These are phyloP conservation scores for Gortyna flavago DNA, from an alignment of 2,888 invertebrate genomes.

Conservation along the genomic window DNA sequence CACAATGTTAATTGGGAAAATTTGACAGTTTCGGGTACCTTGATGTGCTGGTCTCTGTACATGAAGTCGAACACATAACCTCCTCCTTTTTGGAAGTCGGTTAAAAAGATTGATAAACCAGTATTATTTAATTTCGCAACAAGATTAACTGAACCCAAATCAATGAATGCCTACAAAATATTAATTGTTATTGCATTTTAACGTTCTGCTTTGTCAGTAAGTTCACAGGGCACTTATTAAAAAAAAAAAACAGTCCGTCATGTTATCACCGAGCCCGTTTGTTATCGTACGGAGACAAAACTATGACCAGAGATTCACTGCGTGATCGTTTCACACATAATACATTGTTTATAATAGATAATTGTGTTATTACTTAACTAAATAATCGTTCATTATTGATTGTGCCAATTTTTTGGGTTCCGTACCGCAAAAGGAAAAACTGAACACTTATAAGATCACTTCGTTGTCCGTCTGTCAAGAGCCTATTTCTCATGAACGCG, in stretches of 20 bases:
- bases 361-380: not conserved
- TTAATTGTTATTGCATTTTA: constrained; percentile 40
- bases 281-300: constrained; percentile 31
- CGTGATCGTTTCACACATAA: constrained; percentile 26
- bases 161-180: constrained; percentile 25
- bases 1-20: no score
- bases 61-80: no score
- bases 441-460: not conserved
- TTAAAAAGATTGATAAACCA: not conserved
- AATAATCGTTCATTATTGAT: not conserved
- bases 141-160: constrained; percentile 15
- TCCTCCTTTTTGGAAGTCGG: no score
- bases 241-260: constrained; percentile 28
- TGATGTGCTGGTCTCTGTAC: no score
- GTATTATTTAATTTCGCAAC: not conserved
- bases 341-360: constrained; percentile 3
- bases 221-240: constrained; percentile 34
- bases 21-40: no score
- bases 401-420: not conserved
- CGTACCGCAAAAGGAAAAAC: no score
- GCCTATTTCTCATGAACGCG: no score
- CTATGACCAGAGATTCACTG: constrained; percentile 8
- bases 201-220: not conserved
- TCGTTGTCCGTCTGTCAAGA: no score
- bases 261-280: constrained; percentile 14